These are phyloP conservation scores for Pammene aurita DNA, from an alignment of 2,888 invertebrate species.

Conservation along the genomic window DNA sequence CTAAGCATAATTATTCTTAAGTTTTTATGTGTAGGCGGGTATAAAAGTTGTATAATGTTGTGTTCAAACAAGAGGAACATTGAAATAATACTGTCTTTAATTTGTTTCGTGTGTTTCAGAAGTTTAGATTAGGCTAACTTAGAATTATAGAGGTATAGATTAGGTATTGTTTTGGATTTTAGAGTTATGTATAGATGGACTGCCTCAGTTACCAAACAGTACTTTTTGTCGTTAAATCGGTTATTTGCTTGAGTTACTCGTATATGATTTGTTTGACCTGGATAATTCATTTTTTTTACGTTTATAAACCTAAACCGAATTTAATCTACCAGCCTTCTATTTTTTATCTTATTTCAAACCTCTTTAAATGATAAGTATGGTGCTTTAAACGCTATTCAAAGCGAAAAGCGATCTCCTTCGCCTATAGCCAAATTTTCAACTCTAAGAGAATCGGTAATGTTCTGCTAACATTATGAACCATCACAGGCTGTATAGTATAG, in stretches of 20 bases:
- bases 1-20: not conserved
- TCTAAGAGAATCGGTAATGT: conserved; percentile 22
- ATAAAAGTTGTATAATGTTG: conserved; percentile 5
- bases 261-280: too few relatives aligned
- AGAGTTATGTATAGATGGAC: too few relatives aligned
- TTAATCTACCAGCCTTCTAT: too few relatives aligned
- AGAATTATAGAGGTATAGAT: not conserved
- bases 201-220: too few relatives aligned
- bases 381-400: conserved; percentile 4
- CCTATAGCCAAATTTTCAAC: conserved; percentile 13
- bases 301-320: too few relatives aligned
- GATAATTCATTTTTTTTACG: too few relatives aligned
- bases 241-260: too few relatives aligned
- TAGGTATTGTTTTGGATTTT: not conserved
- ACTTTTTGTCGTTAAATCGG: too few relatives aligned
- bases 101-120: not conserved
- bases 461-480: conserved; percentile 8
- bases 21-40: not conserved
- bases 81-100: conserved; percentile 11
- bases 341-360: too few relatives aligned
- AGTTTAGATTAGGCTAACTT: not conserved
- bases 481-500: not conserved
- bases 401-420: conserved; percentile 1
- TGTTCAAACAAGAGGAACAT: conserved; percentile 1
- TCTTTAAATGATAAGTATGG: too few relatives aligned